Base-by-base conservation (phyloP, 2,113 vertebrate genomes). In the Struthio camelus region DNA sequence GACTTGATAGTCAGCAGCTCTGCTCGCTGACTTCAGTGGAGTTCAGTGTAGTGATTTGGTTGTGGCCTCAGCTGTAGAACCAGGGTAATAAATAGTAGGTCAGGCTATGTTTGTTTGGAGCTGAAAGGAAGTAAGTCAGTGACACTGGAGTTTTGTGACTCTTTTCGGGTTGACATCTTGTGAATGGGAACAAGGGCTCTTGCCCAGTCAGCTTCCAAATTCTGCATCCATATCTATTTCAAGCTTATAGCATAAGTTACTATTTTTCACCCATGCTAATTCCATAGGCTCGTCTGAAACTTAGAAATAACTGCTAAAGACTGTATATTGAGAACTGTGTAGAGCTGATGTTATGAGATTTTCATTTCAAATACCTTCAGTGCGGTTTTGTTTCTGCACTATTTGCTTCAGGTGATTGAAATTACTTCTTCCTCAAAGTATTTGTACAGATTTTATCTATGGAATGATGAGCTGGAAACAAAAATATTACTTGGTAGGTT, bases 171-270 rank as follows among this genome's bases (percentile, higher is more conserved):
- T 87, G 89, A 51, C 65, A 48, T 9, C 80, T 38, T 80, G 71
- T 95, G 94, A 95, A 93, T 95, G 97, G 84, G 82, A 44, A 56
- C 4, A 70, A 72, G 66, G 10, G 10, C 34, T 89, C 77, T 44
- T 72, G 94, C 64, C 46, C 36, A 64, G 91, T 93, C 94, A 94
- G 46, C 79, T 89, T 88, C 91, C 93, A 94, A 96, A 90, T 67
- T 11, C 79, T 93, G 89, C 93, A 34, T 67, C 28, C 2, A 19
- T 23, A 70, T 62, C 93, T 96, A 95, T 97, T 97, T 93, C 85
- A 42, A 64, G 96, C 88, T 86, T 56, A 24, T 81, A 84, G 87
- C 95, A 67, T 94, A 93, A 95, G 93, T 16, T 24, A 10, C 96
- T 96, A 94, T 96, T 96, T 97, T 95, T 85, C 89, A 75, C 76